Base-by-base conservation (phyloP, 2,888 invertebrate species). In the Ommatoiulus sabulosus region DNA sequence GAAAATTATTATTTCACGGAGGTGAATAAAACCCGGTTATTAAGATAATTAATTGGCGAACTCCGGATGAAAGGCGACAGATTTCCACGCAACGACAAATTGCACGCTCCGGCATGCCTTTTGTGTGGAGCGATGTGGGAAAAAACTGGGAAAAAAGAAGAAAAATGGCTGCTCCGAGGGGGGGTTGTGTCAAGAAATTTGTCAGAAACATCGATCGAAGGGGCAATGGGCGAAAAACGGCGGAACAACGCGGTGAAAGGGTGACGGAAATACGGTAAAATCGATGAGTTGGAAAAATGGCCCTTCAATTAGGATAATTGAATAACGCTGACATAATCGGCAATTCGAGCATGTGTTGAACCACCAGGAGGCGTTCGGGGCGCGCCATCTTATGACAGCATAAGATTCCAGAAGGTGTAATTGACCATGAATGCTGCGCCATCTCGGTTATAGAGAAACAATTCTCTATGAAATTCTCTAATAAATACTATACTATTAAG, bases 141-240 rank as follows among this genome's bases (percentile, higher is more conserved):
- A 57, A 15, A 57, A 57, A 57, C 3, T 3, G 15, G 15, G 15
- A 63, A 63, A n/a, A 63, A n/a, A 3, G n/a, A n/a, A 3, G n/a
- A n/a, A 63, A 63, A 63, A 63, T 63, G n/a, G n/a, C 17, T 17
- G 57, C 57, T 6, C 57, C n/a, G n/a, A n/a, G 57, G 57, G 57
- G 52, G n/a, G 72, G 72, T 72, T 24, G 20, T 72, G 72, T 72
- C 72, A 72, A 72, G 72, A 72, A 72, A 72, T 72, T 72, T 10
- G 72, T 72, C 72, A 72, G 24, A 72, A 72, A 72, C 72, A 72
- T 72, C 72, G 72, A 72, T 72, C n/a, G 72, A 72, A 72, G 5
- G 72, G 7, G 72, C 20, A 72, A 72, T 24, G 72, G 72, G 72
- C 52, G n/a, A 72, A 72, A 72, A 72, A 72, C 10, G 72, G 72